Evolutionary conservation across 2,113 vertebrate species (phyloP).

Genomic region (Bagarius yarrelli): DNA sequence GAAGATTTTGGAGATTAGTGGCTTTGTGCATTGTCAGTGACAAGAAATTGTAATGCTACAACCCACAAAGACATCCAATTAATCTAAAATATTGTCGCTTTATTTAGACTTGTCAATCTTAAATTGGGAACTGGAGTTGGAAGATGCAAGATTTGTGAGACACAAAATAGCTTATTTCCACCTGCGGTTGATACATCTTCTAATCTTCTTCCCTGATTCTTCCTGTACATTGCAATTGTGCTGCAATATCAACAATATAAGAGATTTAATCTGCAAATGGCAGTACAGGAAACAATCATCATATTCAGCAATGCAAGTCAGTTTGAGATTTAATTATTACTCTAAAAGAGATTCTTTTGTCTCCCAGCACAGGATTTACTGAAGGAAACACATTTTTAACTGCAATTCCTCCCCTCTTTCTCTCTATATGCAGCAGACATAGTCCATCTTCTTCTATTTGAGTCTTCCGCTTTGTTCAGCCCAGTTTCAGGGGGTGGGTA

Average conservation of each 20-base stretch:
- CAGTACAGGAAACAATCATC: background rate
- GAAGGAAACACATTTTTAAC: background rate
- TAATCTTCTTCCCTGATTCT: background rate
- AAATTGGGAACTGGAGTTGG: background rate
- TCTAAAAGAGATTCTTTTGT: background rate
- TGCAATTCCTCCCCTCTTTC: background rate
- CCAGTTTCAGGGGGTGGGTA: constrained; percentile 24
- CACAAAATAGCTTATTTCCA: background rate
- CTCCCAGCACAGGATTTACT: background rate
- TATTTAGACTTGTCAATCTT: background rate
- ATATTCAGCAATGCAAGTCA: background rate
- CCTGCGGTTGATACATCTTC: background rate
- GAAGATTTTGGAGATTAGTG: too few relatives aligned
- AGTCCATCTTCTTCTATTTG: constrained; percentile 33
- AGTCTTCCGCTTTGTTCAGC: constrained; percentile 51
- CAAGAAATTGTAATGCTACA: too few relatives aligned
- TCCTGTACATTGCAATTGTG: background rate
- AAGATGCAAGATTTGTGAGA: background rate
- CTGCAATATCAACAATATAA: background rate
- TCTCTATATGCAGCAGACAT: constrained; percentile 47
- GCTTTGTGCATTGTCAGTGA: too few relatives aligned
- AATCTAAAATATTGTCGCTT: background rate
- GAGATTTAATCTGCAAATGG: background rate
- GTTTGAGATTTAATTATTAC: background rate
- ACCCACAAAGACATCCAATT: too few relatives aligned